phyloP scores from a whole-genome alignment of 2,888 invertebrate species.

The Arctia plantaginis region DNA sequence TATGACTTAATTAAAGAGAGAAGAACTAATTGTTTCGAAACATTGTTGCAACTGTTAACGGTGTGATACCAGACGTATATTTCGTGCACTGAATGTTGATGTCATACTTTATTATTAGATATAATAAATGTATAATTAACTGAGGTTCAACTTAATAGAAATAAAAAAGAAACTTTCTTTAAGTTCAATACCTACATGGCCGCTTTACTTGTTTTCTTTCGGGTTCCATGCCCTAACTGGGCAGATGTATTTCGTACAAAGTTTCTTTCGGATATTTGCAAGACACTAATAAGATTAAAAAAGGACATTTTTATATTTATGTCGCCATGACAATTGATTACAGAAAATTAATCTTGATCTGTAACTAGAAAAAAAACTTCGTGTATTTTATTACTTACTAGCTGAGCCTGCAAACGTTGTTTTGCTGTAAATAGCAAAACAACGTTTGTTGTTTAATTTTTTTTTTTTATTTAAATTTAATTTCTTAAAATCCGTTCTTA shows the following conservation, averaged over 20 bases:
- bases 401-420: too few species aligned
- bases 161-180: background rate
- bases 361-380: too few species aligned
- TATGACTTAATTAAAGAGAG: slow-evolving; percentile 2
- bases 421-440: too few species aligned
- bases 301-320: too few species aligned
- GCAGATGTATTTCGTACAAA: background rate
- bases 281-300: too few species aligned
- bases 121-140: background rate
- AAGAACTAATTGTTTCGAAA: background rate
- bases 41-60: background rate
- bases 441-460: too few species aligned
- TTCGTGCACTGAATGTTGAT: background rate
- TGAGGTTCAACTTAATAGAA: background rate
- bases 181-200: background rate
- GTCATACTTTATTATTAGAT: background rate
- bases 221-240: background rate
- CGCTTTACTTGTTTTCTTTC: background rate
- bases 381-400: too few species aligned
- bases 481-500: too few species aligned
- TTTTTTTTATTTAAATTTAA: too few species aligned
- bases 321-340: too few species aligned
- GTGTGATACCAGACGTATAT: background rate
- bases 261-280: too few species aligned
- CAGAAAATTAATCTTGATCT: too few species aligned